Base-by-base conservation (phyloP, 1,140 invertebrate genomes). In the Zaprionus camerounensis region DNA sequence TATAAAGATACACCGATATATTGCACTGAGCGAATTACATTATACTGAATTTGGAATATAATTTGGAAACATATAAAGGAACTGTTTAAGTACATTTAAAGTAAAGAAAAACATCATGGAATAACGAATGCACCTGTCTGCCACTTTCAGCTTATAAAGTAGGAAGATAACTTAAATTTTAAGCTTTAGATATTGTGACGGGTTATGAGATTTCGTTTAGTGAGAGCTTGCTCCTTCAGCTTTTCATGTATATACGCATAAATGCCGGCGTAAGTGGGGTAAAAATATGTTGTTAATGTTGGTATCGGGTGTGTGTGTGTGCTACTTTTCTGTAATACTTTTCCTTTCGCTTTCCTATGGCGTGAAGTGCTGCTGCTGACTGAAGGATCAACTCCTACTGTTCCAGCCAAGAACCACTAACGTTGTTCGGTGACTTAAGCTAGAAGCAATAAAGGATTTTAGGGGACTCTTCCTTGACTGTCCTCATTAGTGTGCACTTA, bases 381-480 rank as follows among this genome's bases (percentile, higher is more conserved):
- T 17, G 17, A 17, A 26, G 38, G 24, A 17, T 22, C 49, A 65
- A 87, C 77, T 46, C 6, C 41, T 92, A 93, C 81, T 93, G 92
- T 67, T 93, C 92, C 65, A 93, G 72, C 91, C 92, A 93, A 15
- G 92, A 93, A 41, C 91, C 91, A 34, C 71, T 82, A 26, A 62
- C 68, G 26, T 91, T 78, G 78, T 93, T 93, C n/a, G 92, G 92
- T 51, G 91, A 91, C 66, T 93, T 93, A 22, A 93, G 74, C 92
- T 93, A 46, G 3, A 78, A 81, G 26, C 2, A 65, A 66, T 46
- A 2, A 1, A 20, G 1, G 38, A 31, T 38, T 26, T 26, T 0
- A 24, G 41, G 2, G 15, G 15, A 36, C n/a, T n/a, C 7, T 20
- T 51, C 9, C 20, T 12, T 0, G 17, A 24, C 1, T 51, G 46